A percentile compares a stretch with the other conserved stretches of the same genome.
phyloP scores from a whole-genome alignment of 2,113 vertebrate genomes.

The Gnathonemus echidnorhynchus region DNA sequence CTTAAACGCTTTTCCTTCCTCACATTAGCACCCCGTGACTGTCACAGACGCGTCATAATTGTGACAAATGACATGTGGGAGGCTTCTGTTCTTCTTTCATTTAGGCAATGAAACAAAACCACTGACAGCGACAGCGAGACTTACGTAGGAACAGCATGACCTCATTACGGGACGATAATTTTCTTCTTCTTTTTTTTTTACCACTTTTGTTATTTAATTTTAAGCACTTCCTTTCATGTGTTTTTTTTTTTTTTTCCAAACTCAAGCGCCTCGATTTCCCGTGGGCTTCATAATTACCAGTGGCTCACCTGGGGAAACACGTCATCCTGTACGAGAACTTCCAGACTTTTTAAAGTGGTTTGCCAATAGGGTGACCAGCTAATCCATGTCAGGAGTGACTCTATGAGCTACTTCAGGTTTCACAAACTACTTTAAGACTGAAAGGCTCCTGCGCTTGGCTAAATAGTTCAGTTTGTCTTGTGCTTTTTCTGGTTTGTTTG shows the following conservation, averaged over 20 bases:
- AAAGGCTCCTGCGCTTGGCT: too few species aligned
- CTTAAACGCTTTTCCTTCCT: not conserved
- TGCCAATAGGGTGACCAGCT: too few species aligned
- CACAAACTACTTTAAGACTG: too few species aligned
- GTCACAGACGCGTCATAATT: not conserved
- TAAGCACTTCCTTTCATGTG: not conserved
- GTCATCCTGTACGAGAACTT: constrained; percentile 47
- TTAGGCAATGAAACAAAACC: not conserved
- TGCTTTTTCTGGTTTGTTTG: too few species aligned
- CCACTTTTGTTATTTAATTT: not conserved
- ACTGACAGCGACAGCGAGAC: not conserved
- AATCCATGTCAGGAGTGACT: too few species aligned
- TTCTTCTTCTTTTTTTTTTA: not conserved
- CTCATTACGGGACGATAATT: not conserved
- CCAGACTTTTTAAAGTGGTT: constrained; percentile 53
- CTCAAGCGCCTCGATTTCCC: not conserved
- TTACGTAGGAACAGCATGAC: not conserved
- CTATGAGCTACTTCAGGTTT: too few species aligned
- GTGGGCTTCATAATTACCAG: not conserved
- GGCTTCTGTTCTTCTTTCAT: not conserved
- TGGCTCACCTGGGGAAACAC: constrained; percentile 16
- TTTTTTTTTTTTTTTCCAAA: too few species aligned
- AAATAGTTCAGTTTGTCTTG: too few species aligned
- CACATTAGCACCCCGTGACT: not conserved
- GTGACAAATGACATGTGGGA: not conserved